Base-by-base conservation (phyloP, 92 coral and sea anemone species). In the Hydrozoanthus gracilis region DNA sequence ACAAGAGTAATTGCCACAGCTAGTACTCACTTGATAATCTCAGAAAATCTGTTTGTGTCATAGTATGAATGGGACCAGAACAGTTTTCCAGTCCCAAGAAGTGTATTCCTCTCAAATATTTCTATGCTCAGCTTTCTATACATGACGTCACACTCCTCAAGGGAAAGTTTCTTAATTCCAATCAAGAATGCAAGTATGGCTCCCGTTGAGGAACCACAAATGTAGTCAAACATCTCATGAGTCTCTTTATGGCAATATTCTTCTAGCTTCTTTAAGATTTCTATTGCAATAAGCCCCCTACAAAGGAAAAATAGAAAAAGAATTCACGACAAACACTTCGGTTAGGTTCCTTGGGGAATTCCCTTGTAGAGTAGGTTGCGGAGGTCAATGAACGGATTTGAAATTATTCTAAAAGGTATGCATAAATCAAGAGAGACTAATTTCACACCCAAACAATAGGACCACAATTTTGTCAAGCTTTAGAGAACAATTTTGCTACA, bases 141-240 rank as follows among this genome's bases (percentile, higher is more conserved):
- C 58, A 92, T 89, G 79, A 88, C 88, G 52, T 94, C 94, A 87
- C 99, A 96, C 54, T 96, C 99, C 39, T 93, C 98, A 48, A 96
- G 89, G 2, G 94, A 90, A 44, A 91, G 74, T 91, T 91, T 95
- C 93, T 90, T 95, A 47, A 96, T 87, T 14, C 94, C 97, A 72
- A 96, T 85, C 58, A 96, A 91, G 71, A 95, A 94, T 10, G 99
- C 98, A 6, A 96, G 78, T 10, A 96, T 95, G 39, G 98, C 99
- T 15, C 99, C 99, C 7, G 99, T 96, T 7, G 98, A 95, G 2
- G 96, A 93, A 12, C 99, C 99, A 86, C 99, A 96, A 54, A 96
- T 93, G 50, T 90, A 71, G 83, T 96, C 99, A 88, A 96, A 96
- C 78, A 92, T 83, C 79, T 96, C 95, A 83, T 92, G 90, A 51